Evolutionary conservation across 2,797 vertebrate species (phyloP).

Genomic region (Sebastes ruberrimus): DNA sequence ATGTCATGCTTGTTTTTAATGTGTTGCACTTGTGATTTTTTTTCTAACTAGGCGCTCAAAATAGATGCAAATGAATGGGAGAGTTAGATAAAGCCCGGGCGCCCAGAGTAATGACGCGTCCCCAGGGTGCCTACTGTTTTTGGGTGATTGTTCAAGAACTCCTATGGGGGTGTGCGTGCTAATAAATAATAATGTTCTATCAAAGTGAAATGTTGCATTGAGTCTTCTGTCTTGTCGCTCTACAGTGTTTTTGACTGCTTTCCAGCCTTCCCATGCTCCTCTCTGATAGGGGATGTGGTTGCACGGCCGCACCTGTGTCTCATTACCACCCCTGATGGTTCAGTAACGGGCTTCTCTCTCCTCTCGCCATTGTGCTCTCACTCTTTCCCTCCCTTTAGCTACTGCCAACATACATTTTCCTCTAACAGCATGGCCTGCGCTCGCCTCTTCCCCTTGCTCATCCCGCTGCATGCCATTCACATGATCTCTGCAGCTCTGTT

Average conservation of each 20-base stretch:
- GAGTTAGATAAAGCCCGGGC: slow-evolving; percentile 30
- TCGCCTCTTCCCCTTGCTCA: slow-evolving; percentile 32
- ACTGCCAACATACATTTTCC: slow-evolving; percentile 78
- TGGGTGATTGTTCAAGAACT: slow-evolving; percentile 54
- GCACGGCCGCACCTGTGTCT: slow-evolving; percentile 74
- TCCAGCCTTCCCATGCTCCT: slow-evolving; percentile 26
- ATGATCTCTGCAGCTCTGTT: slow-evolving; percentile 41
- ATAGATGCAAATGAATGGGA: slow-evolving; percentile 58
- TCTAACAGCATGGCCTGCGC: slow-evolving; percentile 47
- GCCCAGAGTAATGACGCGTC: slow-evolving; percentile 47
- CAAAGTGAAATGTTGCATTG: slow-evolving; percentile 56
- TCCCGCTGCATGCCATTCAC: slow-evolving; percentile 27
- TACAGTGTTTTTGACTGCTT: slow-evolving; percentile 29
- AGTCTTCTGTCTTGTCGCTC: slow-evolving; percentile 22
- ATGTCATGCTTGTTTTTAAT: slow-evolving; percentile 57
- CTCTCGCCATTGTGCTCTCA: slow-evolving; percentile 51
- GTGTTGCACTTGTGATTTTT: slow-evolving; percentile 39
- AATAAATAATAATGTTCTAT: slow-evolving; percentile 69
- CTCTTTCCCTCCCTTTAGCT: slow-evolving; percentile 64
- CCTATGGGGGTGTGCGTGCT: slow-evolving; percentile 47
- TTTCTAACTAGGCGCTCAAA: slow-evolving; percentile 40
- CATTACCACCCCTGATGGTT: slow-evolving; percentile 74
- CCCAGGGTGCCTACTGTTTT: slow-evolving; percentile 52
- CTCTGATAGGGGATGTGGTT: slow-evolving; percentile 38
- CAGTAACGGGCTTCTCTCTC: slow-evolving; percentile 62